A percentile compares a stretch with the other conserved stretches of the same genome.
Conservation (phyloP, 2,888 invertebrate species). For the Agrilus biguttatus region DNA sequence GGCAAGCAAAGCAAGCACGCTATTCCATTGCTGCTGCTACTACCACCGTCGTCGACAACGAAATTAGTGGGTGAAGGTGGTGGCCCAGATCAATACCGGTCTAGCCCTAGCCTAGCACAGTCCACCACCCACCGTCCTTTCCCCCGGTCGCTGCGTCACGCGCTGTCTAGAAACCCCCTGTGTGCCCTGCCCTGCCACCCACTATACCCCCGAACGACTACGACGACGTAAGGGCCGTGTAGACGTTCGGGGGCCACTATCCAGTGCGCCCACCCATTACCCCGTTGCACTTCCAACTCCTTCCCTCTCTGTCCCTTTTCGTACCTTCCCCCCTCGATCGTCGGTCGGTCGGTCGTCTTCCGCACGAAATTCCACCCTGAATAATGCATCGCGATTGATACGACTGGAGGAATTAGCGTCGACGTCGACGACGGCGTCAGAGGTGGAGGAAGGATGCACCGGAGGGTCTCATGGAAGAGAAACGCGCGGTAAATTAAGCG, state of each 20-base stretch:
- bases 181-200: slow-evolving; percentile 10
- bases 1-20: background rate
- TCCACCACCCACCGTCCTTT: slow-evolving; percentile 16
- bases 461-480: no score
- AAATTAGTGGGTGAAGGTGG: slow-evolving; percentile 33
- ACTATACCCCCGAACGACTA: slow-evolving; percentile 12
- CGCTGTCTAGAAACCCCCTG: slow-evolving; percentile 15
- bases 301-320: slow-evolving; percentile 1
- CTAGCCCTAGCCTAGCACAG: slow-evolving; percentile 32
- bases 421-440: no score
- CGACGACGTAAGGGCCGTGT: slow-evolving; percentile 5
- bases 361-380: slow-evolving; percentile 14
- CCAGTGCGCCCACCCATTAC: slow-evolving; percentile 2
- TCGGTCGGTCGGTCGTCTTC: slow-evolving; percentile 4
- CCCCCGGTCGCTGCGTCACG: slow-evolving; percentile 19
- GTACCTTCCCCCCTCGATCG: background rate
- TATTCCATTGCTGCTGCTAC: background rate
- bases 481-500: no score
- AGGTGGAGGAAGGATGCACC: no score
- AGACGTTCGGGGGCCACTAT: no score
- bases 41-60: slow-evolving; percentile 17
- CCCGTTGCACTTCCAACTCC: slow-evolving; percentile 5
- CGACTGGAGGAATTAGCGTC: slow-evolving; percentile 1
- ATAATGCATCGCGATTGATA: slow-evolving; percentile 24
- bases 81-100: slow-evolving; percentile 32